Evolutionary conservation across 2,888 invertebrate species (phyloP).

Genomic region (Ctenicera cuprea): DNA sequence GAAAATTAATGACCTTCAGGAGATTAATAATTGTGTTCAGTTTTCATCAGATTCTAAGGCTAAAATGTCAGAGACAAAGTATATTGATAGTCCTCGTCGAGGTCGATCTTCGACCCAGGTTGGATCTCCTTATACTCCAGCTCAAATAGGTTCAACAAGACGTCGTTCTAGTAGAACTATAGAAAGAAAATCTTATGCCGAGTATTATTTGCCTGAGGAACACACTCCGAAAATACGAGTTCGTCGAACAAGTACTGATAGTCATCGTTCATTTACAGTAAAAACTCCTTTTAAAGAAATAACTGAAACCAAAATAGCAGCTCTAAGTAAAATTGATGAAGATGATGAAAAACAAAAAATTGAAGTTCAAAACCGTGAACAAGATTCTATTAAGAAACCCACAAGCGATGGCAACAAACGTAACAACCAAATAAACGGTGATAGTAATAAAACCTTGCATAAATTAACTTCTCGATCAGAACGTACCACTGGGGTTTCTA

Average conservation of each 20-base stretch:
- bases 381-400: too few species aligned
- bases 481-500: too few species aligned
- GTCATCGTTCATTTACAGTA: slow-evolving; percentile 17
- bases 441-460: too few species aligned
- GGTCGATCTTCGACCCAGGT: too few species aligned
- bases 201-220: slow-evolving; percentile 41
- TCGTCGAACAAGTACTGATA: slow-evolving; percentile 23
- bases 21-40: slow-evolving; percentile 15
- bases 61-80: neutral
- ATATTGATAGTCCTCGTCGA: neutral
- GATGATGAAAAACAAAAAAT: neutral
- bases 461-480: too few species aligned
- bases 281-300: neutral
- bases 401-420: too few species aligned
- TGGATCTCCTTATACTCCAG: neutral
- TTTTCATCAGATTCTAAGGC: neutral
- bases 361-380: too few species aligned
- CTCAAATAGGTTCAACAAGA: slow-evolving; percentile 10
- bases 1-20: slow-evolving; percentile 5
- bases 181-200: slow-evolving; percentile 49
- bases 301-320: neutral
- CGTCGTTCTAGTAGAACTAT: slow-evolving; percentile 43
- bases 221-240: slow-evolving; percentile 38
- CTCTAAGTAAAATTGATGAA: neutral
- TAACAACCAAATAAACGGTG: too few species aligned